These are phyloP conservation scores for Alexandromys fortis DNA, from an alignment of 2,113 vertebrate species.

Conservation along the genomic window DNA sequence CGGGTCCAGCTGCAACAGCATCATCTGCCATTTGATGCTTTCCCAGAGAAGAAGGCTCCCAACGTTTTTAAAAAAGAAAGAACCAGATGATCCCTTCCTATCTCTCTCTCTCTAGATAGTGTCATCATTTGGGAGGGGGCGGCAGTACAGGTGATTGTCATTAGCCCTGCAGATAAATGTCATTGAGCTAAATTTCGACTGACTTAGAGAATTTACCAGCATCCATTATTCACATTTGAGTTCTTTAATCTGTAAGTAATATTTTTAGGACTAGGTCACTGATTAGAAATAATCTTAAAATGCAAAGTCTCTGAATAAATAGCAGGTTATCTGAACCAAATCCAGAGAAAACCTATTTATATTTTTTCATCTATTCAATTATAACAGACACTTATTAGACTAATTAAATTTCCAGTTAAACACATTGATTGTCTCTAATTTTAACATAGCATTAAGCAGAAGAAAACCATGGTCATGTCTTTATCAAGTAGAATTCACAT, in stretches of 20 bases:
- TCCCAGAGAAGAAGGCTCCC: background rate
- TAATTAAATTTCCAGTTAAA: conserved; percentile 66
- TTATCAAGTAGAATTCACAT: conserved; percentile 8
- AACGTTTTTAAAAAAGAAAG: background rate
- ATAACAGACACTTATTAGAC: conserved; percentile 53
- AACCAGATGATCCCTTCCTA: background rate
- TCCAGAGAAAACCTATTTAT: conserved; percentile 56
- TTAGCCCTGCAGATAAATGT: conserved; percentile 21
- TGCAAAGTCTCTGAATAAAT: conserved; percentile 38
- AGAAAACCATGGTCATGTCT: conserved; percentile 1
- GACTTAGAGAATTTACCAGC: conserved; percentile 30
- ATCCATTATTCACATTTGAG: conserved; percentile 28
- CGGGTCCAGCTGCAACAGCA: rapidly evolving
- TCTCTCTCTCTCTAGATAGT: background rate
- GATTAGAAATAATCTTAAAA: conserved; percentile 62
- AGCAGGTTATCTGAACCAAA: background rate
- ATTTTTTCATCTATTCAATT: conserved; percentile 51
- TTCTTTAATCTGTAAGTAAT: conserved; percentile 66
- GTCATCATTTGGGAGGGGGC: background rate
- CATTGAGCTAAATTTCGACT: conserved; percentile 22
- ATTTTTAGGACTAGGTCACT: conserved; percentile 31
- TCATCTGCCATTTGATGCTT: background rate
- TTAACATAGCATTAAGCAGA: background rate
- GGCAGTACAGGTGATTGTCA: background rate
- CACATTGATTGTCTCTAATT: background rate